Conservation (phyloP, 2,888 invertebrate species). For the Nesidiocoris tenuis region DNA sequence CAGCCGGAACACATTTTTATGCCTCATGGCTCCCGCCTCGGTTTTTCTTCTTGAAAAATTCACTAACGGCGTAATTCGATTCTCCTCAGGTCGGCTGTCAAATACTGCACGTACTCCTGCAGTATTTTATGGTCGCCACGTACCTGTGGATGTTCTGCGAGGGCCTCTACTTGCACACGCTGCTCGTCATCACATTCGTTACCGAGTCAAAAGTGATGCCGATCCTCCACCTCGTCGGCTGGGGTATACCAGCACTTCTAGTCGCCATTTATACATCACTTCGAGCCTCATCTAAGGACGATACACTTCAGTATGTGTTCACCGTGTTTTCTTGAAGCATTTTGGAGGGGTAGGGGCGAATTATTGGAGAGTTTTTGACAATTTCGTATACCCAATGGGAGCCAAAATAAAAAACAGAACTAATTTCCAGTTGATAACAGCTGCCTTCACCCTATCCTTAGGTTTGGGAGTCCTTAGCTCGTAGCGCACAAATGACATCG, state of each 20-base stretch:
- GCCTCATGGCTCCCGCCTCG: too few species aligned
- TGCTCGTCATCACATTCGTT: constrained; percentile 87
- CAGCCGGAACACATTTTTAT: too few species aligned
- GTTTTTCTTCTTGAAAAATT: too few species aligned
- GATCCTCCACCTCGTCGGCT: constrained; percentile 80
- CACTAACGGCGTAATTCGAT: too few species aligned
- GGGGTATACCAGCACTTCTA: constrained; percentile 74
- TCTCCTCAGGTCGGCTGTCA: constrained; percentile 72
- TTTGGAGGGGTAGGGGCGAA: not conserved
- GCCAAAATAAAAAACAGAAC: too few species aligned
- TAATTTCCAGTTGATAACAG: too few species aligned
- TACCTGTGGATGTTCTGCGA: constrained; percentile 98
- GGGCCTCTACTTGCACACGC: constrained; percentile 88
- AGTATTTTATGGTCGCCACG: constrained; percentile 86
- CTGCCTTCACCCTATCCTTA: too few species aligned
- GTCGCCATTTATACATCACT: constrained; percentile 67
- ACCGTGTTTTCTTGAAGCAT: too few species aligned
- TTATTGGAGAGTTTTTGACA: not conserved
- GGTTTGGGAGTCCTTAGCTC: too few species aligned
- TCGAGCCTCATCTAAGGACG: constrained; percentile 58
- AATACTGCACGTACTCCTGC: constrained; percentile 74
- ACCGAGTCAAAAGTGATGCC: constrained; percentile 81
- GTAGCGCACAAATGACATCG: too few species aligned
- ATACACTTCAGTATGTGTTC: constrained; percentile 61
- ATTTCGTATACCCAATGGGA: not conserved